Percentiles rank a stretch among this genome's conserved stretches.
Conservation (phyloP, 2,888 invertebrate genomes). For the Xestia rhomboidea region DNA sequence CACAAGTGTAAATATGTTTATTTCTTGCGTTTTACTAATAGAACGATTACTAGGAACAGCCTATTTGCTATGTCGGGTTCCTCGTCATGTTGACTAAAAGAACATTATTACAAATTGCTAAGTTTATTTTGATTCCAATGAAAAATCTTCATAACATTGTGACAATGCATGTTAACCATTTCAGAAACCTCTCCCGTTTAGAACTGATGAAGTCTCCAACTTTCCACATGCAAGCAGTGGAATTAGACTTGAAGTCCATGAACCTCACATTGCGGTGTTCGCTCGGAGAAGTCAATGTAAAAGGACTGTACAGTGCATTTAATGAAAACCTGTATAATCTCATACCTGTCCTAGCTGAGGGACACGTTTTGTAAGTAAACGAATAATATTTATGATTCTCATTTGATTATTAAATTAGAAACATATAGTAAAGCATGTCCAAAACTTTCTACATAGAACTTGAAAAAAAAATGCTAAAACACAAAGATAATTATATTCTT, state of each 20-base stretch:
- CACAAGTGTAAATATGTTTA: constrained; percentile 88
- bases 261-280: constrained; percentile 81
- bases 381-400: constrained; percentile 4
- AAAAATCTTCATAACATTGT: background rate
- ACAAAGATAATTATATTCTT: background rate
- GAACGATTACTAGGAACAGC: background rate
- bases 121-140: background rate
- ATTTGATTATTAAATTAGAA: background rate
- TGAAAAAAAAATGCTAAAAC: background rate
- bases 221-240: constrained; percentile 85
- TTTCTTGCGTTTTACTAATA: background rate
- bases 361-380: constrained; percentile 86
- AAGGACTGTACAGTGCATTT: constrained; percentile 87
- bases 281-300: constrained; percentile 86
- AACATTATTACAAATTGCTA: background rate
- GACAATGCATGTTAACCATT: constrained; percentile 56
- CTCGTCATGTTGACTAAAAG: background rate
- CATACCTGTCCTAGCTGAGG: constrained; percentile 87
- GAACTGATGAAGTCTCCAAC: constrained; percentile 85
- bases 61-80: background rate
- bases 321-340: constrained; percentile 88
- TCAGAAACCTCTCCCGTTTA: constrained; percentile 84
- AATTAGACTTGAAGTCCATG: constrained; percentile 86
- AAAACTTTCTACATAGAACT: background rate
- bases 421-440: background rate